Percentiles rank a stretch among this genome's conserved stretches.
Conservation (phyloP, 37 sponge, comb jelly and placozoan species). For the Beroe ovata region DNA sequence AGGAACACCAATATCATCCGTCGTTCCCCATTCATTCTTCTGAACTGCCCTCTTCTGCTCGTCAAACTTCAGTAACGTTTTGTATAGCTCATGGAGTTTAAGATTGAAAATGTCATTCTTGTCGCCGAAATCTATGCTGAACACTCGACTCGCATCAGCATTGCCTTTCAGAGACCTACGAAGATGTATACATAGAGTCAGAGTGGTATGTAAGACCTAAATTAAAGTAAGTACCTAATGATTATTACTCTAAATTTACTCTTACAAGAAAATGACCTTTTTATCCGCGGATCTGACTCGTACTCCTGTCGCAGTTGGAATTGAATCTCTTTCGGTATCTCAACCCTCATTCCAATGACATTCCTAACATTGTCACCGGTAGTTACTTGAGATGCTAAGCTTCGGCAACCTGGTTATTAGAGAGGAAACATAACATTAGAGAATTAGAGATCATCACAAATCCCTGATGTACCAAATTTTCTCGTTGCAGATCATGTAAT, state of each 20-base stretch:
- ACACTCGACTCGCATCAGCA: conserved; percentile 6
- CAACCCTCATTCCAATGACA: background rate
- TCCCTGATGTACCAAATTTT: too few species aligned
- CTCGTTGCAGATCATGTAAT: too few species aligned
- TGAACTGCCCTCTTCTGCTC: background rate
- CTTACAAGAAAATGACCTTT: too few species aligned
- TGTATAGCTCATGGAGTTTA: background rate
- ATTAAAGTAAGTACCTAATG: too few species aligned
- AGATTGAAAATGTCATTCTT: conserved; percentile 32
- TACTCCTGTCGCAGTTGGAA: background rate
- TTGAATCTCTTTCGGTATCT: background rate
- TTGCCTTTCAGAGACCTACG: background rate
- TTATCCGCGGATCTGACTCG: too few species aligned
- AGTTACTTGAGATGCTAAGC: background rate
- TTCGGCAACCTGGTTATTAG: background rate
- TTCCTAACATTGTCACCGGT: background rate
- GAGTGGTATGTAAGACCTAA: too few species aligned
- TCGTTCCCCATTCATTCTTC: background rate
- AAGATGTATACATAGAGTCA: background rate
- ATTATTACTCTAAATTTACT: too few species aligned
- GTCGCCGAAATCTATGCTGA: conserved; percentile 17
- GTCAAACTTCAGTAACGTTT: background rate
- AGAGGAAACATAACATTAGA: too few species aligned
- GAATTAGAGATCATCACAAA: too few species aligned
- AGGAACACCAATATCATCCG: background rate